Evolutionary conservation across 2,888 invertebrate genomes (phyloP).

Genomic region (Aphidoletes aphidimyza): DNA sequence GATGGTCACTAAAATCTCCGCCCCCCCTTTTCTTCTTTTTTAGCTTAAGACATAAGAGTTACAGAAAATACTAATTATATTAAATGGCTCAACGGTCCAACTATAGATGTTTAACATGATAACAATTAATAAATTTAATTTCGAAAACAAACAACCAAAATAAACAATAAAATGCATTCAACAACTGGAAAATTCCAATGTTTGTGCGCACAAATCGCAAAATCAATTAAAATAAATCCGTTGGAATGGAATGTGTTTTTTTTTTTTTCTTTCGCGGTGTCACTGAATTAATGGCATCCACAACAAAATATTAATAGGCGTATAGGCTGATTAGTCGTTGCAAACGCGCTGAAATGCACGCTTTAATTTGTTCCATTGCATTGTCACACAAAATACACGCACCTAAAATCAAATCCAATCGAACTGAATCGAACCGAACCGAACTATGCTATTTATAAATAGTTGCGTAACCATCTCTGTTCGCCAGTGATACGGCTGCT

Average conservation of each 20-base stretch:
- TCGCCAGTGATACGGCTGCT: too few species aligned
- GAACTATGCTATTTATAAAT: too few species aligned
- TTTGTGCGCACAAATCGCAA: neutral
- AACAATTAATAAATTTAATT: constrained; percentile 24
- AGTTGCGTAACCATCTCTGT: too few species aligned
- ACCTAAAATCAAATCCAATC: neutral
- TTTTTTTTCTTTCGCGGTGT: too few species aligned
- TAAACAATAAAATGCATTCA: neutral
- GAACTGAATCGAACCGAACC: too few species aligned
- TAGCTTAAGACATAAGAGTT: constrained; percentile 19
- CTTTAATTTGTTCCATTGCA: neutral
- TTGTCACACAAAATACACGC: neutral
- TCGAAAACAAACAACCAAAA: neutral
- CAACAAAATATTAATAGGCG: neutral
- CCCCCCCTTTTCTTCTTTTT: neutral
- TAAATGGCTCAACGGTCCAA: constrained; percentile 27
- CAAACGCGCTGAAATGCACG: neutral
- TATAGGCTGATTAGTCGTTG: constrained; percentile 5
- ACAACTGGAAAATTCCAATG: neutral
- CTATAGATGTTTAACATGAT: constrained; percentile 43
- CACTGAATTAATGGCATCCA: neutral
- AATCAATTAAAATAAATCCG: constrained; percentile 38
- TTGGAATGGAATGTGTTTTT: neutral
- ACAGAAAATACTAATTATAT: neutral
- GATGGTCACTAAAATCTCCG: too few species aligned